Evolutionary conservation across 1,140 invertebrate species (phyloP), one percentile per base, ranked within the genome.

Genomic region (Dendrolimus punctatus): DNA sequence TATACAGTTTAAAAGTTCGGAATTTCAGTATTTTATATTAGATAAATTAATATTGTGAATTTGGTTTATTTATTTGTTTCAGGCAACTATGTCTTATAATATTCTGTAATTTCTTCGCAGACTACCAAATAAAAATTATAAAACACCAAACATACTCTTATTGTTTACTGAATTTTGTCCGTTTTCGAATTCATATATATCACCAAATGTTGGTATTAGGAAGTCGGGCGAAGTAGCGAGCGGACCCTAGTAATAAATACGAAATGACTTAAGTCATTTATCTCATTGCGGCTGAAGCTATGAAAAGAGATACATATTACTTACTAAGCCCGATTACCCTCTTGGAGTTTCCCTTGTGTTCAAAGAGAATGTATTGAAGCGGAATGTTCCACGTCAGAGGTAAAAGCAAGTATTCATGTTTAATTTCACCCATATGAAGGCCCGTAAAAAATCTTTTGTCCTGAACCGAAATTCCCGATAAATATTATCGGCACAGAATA

Each of bases 381-480:
- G 81, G 80, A 85, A 85, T 81, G 73, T 80, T 82, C 78, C 78
- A 79, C 73, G 68, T 79, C 79, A 76, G 68, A 78, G 81, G 80
- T 80, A 83, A 80, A 78, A 76, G 79, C 76, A 80, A 78, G 79
- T 81, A 83, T 81, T 83, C 78, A 81, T 85, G 76, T 81, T 85
- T 81, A 81, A 85, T 83, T 83, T 85, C 71, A 65, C 66, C 69
- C 60, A 51, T 71, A 76, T 70, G 58, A 74, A 69, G 68, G 65
- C 66, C 60, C 60, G 69, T 70, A 79, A 81, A 80, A 78, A 75
- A 47, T 72, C 71, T 80, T 76, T 78, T 70, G 70, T 74, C 23
- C 71, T 78, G 75, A 62, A 73, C 78, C 71, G 66, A 60, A 74
- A 81, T 80, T 79, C 78, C 55, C 66, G 59, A 64, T 56, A 57